Conservation (phyloP, 2,888 invertebrate species). For the Anoncus sp. region DNA sequence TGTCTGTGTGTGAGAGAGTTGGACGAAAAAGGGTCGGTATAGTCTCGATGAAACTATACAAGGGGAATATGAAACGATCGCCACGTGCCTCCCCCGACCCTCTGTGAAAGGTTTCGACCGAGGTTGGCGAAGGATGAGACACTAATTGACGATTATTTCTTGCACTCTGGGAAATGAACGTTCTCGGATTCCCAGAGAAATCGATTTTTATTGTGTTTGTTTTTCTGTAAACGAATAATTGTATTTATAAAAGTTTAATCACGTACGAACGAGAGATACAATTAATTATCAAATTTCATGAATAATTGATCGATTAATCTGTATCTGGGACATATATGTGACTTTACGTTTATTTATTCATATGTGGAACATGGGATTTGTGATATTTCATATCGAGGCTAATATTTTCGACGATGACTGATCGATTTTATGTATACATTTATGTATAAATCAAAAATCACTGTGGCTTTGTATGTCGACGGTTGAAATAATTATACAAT, state of each 20-base stretch:
- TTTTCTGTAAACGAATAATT: not conserved
- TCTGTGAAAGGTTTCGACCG: constrained; percentile 24
- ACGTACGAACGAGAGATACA: not conserved
- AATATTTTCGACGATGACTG: too few relatives aligned
- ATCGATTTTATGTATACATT: too few relatives aligned
- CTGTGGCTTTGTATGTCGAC: too few relatives aligned
- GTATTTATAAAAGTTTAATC: not conserved
- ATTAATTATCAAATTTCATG: not conserved
- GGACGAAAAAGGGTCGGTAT: not conserved
- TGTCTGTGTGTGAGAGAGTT: not conserved
- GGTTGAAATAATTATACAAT: too few relatives aligned
- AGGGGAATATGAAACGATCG: not conserved
- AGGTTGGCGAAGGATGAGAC: not conserved
- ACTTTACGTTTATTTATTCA: too few relatives aligned
- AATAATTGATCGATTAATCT: too few relatives aligned
- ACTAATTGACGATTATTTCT: constrained; percentile 12
- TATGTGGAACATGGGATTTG: too few relatives aligned
- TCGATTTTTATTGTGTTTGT: not conserved
- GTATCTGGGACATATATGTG: too few relatives aligned
- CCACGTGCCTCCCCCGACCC: constrained; percentile 25
- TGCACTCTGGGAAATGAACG: constrained; percentile 11
- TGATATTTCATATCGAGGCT: too few relatives aligned
- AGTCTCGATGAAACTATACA: not conserved
- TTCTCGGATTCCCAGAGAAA: constrained; percentile 29
- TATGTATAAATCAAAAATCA: too few relatives aligned